These are phyloP conservation scores for Hippopotamyrus pictus DNA, from an alignment of 2,797 vertebrate species.

Conservation along the genomic window DNA sequence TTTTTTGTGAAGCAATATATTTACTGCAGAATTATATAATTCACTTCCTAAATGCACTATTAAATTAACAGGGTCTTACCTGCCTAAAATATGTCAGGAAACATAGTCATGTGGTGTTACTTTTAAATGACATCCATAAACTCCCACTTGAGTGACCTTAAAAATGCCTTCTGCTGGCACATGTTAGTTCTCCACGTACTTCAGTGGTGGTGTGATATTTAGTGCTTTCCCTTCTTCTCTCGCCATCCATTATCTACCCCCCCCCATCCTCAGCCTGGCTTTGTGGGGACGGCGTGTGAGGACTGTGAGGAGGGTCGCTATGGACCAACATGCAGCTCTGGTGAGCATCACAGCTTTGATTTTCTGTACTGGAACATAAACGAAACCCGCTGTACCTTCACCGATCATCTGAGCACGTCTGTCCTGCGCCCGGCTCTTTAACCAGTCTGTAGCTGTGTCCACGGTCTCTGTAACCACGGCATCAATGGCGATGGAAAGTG, in stretches of 20 bases:
- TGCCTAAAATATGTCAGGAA: not conserved
- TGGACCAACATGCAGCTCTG: slow-evolving; percentile 59
- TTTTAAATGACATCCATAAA: not conserved
- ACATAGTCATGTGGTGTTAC: not conserved
- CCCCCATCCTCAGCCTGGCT: slow-evolving; percentile 54
- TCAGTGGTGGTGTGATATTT: not conserved
- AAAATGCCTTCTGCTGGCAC: no score
- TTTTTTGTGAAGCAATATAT: not conserved
- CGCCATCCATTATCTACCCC: not conserved
- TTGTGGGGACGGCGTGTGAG: slow-evolving; percentile 69
- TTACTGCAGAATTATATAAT: not conserved
- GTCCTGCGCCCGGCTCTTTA: slow-evolving; percentile 12
- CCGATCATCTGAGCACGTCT: not conserved
- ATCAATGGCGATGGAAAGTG: slow-evolving; percentile 69
- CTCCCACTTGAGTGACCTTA: not conserved
- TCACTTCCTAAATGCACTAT: not conserved
- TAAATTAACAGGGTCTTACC: not conserved
- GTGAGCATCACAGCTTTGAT: slow-evolving; percentile 40
- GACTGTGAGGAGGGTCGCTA: slow-evolving; percentile 60
- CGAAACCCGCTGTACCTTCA: not conserved
- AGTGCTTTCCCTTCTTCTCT: not conserved
- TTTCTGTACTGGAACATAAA: not conserved
- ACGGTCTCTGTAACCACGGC: slow-evolving; percentile 76
- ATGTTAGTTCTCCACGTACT: not conserved
- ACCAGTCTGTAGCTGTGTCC: slow-evolving; percentile 74